Base-by-base conservation (phyloP, 1,140 invertebrate species). In the Eubasilissa regina region DNA sequence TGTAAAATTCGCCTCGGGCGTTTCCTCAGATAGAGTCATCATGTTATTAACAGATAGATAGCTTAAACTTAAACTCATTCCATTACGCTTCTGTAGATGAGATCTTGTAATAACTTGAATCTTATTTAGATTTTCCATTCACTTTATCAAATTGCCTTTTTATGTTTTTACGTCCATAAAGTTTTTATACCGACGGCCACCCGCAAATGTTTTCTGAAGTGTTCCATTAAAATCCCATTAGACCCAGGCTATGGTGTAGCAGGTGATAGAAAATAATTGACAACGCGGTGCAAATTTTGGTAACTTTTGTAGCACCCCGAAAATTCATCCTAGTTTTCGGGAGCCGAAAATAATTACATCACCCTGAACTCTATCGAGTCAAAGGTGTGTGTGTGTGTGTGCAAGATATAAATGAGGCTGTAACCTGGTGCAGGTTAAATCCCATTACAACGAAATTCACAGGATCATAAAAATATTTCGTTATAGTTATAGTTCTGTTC, bases 231-330 rank as follows among this genome's bases (percentile, higher is more conserved):
- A 73, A n/a, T 55, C 47, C 68, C 68, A 73, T 73, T 73, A 73
- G 68, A 51, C 48, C 17, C 51, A 19, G 15, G 64, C 64, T 13
- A 12, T 15, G 47, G 21, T 70, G 45, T 25, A 73, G 68, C 68
- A 73, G 68, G 68, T 73, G 68, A 73, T 55, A 55, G 68, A 43
- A 73, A 73, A 73, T 73, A 73, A 73, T 73, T 73, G 68, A 55
- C 68, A 73, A 55, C 35, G 13, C 53, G 19, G 15, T 73, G 48
- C 68, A 43, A 73, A 73, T 13, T 73, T 73, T 55, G 68, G 11
- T 73, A n/a, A 47, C 64, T 17, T n/a, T 68, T 64, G 60, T 64
- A 64, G 25, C 60, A 25, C 45, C 66, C 44, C 15, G 4, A 15
- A 47, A 47, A 55, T 73, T 25, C 53, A 55, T 73, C 51, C 15